phyloP scores from a whole-genome alignment of 2,113 vertebrate genomes.

The Bos indicus region DNA sequence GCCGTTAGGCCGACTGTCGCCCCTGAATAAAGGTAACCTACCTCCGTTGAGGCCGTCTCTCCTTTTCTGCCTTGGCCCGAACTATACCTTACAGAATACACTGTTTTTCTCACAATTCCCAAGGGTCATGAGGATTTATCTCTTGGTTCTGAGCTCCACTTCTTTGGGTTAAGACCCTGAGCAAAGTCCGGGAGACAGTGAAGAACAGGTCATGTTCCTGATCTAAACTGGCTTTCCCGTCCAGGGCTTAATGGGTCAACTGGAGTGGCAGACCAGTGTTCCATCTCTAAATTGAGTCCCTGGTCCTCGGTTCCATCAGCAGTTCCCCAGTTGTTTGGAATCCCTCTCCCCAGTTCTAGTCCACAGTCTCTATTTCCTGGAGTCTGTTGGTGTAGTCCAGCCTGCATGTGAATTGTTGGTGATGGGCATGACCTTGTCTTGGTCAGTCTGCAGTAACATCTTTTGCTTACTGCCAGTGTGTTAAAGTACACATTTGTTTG shows the following conservation, averaged over 20 bases:
- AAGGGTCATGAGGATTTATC: no score
- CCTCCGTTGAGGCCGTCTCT: background rate
- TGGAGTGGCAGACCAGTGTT: background rate
- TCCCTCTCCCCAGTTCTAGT: background rate
- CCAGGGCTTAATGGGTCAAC: background rate
- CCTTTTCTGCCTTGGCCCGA: background rate
- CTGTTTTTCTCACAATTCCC: background rate
- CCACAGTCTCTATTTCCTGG: background rate
- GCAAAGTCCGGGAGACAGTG: background rate
- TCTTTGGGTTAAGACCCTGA: background rate
- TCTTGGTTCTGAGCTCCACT: background rate
- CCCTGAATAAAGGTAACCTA: background rate
- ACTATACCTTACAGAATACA: background rate
- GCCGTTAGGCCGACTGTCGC: accelerated
- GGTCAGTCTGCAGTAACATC: background rate
- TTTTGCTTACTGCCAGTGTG: background rate
- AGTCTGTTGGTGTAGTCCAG: background rate
- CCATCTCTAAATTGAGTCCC: background rate
- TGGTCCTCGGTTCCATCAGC: background rate
- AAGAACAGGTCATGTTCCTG: background rate
- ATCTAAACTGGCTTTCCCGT: background rate
- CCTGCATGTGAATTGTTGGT: background rate
- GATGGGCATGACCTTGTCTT: background rate
- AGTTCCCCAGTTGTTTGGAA: background rate
- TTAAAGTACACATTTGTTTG: background rate